A percentile compares a stretch with the other conserved stretches of the same genome.
Evolutionary conservation across 64 coral and sea anemone genomes (phyloP).

Genomic region (Platygyra sinensis): DNA sequence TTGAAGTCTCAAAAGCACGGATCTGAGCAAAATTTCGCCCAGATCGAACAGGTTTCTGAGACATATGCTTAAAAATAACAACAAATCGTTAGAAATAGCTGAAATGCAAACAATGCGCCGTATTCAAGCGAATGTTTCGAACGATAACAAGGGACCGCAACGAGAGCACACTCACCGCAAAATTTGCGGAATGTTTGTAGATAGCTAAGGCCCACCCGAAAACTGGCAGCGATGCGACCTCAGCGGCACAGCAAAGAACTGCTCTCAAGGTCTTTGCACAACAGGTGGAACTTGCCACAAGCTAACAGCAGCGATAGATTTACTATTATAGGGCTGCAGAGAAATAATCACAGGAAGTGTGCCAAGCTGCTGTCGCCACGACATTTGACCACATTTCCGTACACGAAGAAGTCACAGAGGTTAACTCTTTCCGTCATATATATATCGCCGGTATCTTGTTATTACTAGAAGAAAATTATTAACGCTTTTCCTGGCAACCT

Average conservation of each 20-base stretch:
- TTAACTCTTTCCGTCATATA: not conserved
- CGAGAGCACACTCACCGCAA: not conserved
- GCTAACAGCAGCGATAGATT: not conserved
- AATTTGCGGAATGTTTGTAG: constrained; percentile 17
- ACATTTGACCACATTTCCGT: not conserved
- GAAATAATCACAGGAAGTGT: constrained; percentile 20
- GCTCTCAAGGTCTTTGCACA: not conserved
- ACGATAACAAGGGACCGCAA: not conserved
- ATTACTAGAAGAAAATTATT: not conserved
- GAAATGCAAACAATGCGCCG: constrained; percentile 24
- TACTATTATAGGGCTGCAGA: not conserved
- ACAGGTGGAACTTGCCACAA: not conserved
- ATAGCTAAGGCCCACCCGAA: not conserved
- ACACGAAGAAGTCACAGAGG: not conserved
- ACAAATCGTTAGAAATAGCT: not conserved
- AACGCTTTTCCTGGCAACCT: not conserved
- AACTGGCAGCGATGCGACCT: not conserved
- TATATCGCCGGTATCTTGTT: not conserved
- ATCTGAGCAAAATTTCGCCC: not conserved
- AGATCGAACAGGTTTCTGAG: not conserved
- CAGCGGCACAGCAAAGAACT: not conserved
- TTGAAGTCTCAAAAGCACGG: not conserved
- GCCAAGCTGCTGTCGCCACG: not conserved
- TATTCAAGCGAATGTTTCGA: not conserved
- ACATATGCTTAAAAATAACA: constrained; percentile 13